Evolutionary conservation across 1,140 invertebrate species (phyloP), one percentile per base, ranked within the genome.

Genomic region (Pseudobourletiella spinata): DNA sequence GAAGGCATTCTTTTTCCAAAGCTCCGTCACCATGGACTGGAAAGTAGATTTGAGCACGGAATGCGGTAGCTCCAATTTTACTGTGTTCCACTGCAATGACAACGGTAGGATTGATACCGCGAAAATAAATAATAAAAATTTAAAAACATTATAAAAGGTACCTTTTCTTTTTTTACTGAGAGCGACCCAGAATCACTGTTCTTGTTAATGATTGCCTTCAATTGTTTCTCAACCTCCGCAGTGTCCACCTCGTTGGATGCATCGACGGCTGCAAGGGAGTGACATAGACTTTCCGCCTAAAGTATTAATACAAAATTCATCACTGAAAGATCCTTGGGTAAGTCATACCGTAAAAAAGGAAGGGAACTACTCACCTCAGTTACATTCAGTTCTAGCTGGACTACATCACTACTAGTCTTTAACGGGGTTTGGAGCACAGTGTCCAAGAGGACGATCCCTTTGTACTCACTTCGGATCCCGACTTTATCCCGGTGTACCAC

Each of bases 391-490:
- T 95, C 91, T 64, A 94, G 76, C 74, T 84, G 87, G 65, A 92
- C 82, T 66, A 82, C 76, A 73, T 90, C 86, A 71, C 90, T 86
- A 35, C 81, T 78, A 65, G 81, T 81, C 6, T 72, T 70, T 44
- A 91, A 79, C 30, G 87, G 84, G 63, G 85, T 83, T 76, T 94
- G 91, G 39, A 95, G 77, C 66, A 90, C 87, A 24, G 90, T 91
- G 69, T 92, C 88, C 64, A 94, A 77, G 16, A 95, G 75, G 42
- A 94, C 76, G 20, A 95, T 88, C 62, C 91, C 90, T 79, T 91
- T 91, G 71, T 93, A 89, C 74, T 94, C 90, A 50, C 86, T 85
- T 55, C 92, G 80, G 35, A 91, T 82, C 59, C 89, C 88, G 60
- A 94, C 44, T 58, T 44, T 64, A 29, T 59, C 57, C 24, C 55